These are phyloP conservation scores for Macrotis lagotis DNA, from an alignment of 2,113 vertebrate genomes.

Conservation along the genomic window DNA sequence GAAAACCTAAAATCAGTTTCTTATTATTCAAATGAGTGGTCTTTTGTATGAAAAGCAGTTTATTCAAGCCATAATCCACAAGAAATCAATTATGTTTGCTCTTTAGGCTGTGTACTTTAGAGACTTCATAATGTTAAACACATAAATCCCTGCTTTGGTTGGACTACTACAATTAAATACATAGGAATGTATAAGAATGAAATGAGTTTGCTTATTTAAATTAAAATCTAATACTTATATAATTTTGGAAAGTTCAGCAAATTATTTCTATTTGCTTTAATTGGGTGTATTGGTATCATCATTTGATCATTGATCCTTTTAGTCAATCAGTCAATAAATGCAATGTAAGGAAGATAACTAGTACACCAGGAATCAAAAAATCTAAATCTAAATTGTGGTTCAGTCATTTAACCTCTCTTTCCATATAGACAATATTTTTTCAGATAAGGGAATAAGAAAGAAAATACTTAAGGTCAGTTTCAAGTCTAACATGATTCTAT, in stretches of 20 bases:
- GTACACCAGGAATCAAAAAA: neutral
- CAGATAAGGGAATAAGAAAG: no score
- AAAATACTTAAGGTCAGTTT: no score
- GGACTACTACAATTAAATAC: conserved; percentile 16
- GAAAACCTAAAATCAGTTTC: no score
- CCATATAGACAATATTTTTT: no score
- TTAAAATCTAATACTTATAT: neutral
- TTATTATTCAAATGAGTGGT: no score
- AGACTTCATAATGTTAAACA: neutral
- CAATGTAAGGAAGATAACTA: neutral
- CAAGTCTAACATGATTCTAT: no score
- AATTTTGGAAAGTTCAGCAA: conserved; percentile 3
- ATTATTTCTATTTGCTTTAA: conserved; percentile 13
- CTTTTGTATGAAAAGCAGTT: conserved; percentile 18
- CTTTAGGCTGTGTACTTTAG: neutral
- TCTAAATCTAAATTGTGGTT: neutral
- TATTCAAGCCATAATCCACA: neutral
- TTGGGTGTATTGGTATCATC: conserved; percentile 2
- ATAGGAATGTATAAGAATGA: no score
- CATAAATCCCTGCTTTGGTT: conserved; percentile 2
- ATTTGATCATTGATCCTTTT: neutral
- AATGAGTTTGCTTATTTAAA: conserved; percentile 17
- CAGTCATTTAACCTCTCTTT: neutral
- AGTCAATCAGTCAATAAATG: neutral
- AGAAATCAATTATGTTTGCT: neutral